Evolutionary conservation across 2,797 vertebrate genomes (phyloP), one percentile per base, ranked within the genome.

Genomic region (Trematocara caparti): DNA sequence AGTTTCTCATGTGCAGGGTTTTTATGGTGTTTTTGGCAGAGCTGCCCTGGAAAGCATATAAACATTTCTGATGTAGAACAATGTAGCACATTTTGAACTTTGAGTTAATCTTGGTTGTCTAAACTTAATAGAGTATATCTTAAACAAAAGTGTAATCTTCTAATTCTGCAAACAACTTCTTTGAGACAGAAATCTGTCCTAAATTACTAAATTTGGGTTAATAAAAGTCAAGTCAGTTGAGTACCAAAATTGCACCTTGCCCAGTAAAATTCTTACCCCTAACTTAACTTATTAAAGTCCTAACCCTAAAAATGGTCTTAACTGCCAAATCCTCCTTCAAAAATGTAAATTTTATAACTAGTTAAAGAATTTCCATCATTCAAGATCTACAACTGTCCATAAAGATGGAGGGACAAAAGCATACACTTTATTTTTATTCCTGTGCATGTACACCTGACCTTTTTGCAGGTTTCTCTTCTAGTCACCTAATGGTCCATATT

Each of bases 261-360:
- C 49, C 43, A 11, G 38, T 76, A 50, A n/a, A 80, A 64, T 48
- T 64, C 38, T 73, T 78, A 12, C 76, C 83, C 51, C 36, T 13
- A 78, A 43, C 49, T 9, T 81, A 82, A 85, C 76, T 69, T 86
- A 74, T 88, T 85, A 79, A 50, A 81, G 73, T 38, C 71, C 59
- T 30, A 53, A 72, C 32, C 64, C 57, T 59, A 64, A 85, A 84
- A 86, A 66, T 11, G 17, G 50, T 19, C 55, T 49, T 43, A 76
- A 81, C 79, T 36, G 80, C 43, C 9, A 8, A 78, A 36, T 8
- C 62, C 10, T 1, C 69, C 38, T 36, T 21, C 36, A 45, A 82
- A 80, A 30, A 80, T 64, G 21, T 45, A 12, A 11, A 17, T 17
- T 27, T 55, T 8, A 8, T 40, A 38, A 34, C n/a, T 50, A 45